phyloP scores from a whole-genome alignment of 2,888 invertebrate species.

The Tenthredo scrophulariae region DNA sequence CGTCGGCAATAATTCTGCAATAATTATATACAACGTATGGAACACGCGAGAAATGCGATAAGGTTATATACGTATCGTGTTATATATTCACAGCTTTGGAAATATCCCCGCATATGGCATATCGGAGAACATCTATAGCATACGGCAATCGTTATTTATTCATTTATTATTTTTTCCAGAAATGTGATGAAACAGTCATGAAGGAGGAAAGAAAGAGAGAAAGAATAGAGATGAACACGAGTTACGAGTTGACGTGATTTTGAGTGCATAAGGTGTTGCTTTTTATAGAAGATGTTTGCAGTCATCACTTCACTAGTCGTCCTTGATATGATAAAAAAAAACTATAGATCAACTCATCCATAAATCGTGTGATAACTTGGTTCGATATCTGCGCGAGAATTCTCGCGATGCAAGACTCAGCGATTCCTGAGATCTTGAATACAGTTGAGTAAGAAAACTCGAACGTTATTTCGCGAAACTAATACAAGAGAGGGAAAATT shows the following conservation, averaged over 20 bases:
- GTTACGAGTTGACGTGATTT: not conserved
- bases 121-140: not conserved
- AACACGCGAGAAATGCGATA: not conserved
- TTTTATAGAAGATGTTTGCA: not conserved
- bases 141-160: not conserved
- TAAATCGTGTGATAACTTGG: not conserved
- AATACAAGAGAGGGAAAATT: conserved; percentile 25
- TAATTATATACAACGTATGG: not conserved
- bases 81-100: not conserved
- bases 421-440: not conserved
- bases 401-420: not conserved
- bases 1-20: not conserved
- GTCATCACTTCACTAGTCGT: not conserved
- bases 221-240: not conserved
- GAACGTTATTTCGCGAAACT: not conserved
- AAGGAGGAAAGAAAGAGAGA: not conserved
- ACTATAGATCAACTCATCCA: not conserved
- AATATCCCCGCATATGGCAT: not conserved
- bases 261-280: not conserved
- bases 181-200: not conserved
- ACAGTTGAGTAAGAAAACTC: not conserved
- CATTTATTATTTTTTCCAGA: not conserved
- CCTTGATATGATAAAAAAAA: not conserved
- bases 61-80: not conserved
- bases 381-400: not conserved